Percentiles rank a stretch among this genome's conserved stretches.
Conservation (phyloP, 2,888 invertebrate genomes). For the Aplocera efformata region DNA sequence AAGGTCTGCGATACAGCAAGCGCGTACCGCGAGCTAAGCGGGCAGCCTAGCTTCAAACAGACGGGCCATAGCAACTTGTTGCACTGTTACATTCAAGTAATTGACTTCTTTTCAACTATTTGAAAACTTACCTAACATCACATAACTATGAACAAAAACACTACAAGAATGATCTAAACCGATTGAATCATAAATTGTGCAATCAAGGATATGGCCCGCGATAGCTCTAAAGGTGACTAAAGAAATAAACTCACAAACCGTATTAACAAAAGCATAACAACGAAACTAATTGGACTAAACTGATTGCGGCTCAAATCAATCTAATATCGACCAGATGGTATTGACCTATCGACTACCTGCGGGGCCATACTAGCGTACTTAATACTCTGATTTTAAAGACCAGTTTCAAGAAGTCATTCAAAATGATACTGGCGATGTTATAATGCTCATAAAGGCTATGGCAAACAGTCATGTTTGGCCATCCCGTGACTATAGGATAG, state of each 20-base stretch:
- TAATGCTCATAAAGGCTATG: no score
- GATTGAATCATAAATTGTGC: conserved; percentile 15
- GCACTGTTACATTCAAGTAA: conserved; percentile 25
- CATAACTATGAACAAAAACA: conserved; percentile 17
- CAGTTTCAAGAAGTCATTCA: neutral
- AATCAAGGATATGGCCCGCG: conserved; percentile 45
- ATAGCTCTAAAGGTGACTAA: conserved; percentile 64
- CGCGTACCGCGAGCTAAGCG: conserved; percentile 19
- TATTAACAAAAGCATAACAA: conserved; percentile 65
- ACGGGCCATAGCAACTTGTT: conserved; percentile 46
- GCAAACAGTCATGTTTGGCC: no score
- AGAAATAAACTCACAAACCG: conserved; percentile 60
- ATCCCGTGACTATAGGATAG: no score
- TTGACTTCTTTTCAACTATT: conserved; percentile 27
- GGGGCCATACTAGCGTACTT: conserved; percentile 37
- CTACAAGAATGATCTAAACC: conserved; percentile 13
- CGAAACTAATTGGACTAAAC: conserved; percentile 72
- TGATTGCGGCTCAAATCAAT: conserved; percentile 72
- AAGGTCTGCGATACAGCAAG: conserved; percentile 1
- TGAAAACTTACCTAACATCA: conserved; percentile 23
- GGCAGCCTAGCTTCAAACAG: conserved; percentile 37
- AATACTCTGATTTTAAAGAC: neutral
- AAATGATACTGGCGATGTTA: no score
- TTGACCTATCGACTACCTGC: conserved; percentile 60
- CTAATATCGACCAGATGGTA: conserved; percentile 78